phyloP scores from a whole-genome alignment of 1,140 invertebrate species.

The Pseudobourletiella spinata region DNA sequence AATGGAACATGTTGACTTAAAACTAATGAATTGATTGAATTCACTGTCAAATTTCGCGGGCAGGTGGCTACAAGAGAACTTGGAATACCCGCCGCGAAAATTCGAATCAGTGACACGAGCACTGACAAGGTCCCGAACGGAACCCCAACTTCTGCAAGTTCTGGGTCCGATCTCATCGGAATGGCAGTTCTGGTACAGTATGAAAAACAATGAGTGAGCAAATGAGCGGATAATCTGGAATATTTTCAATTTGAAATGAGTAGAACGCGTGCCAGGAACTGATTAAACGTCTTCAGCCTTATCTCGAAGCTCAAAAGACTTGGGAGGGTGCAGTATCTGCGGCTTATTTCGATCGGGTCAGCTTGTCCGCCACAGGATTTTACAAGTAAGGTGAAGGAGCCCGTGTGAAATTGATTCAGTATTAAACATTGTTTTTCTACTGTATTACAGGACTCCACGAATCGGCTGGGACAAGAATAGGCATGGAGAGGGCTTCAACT shows the following conservation, averaged over 20 bases:
- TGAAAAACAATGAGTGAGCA: too few relatives aligned
- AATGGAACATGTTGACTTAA: conserved; percentile 47
- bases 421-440: conserved; percentile 28
- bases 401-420: too few relatives aligned
- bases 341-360: conserved; percentile 70
- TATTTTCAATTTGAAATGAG: not conserved
- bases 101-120: conserved; percentile 68
- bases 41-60: too few relatives aligned
- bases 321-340: conserved; percentile 76
- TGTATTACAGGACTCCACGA: conserved; percentile 51
- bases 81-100: conserved; percentile 59
- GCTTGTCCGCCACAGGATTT: conserved; percentile 76
- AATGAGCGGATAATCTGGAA: too few relatives aligned
- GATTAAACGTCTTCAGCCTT: conserved; percentile 63
- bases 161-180: conserved; percentile 85
- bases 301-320: conserved; percentile 59
- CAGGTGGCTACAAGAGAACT: conserved; percentile 39
- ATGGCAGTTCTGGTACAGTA: conserved; percentile 76
- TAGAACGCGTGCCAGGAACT: conserved; percentile 73
- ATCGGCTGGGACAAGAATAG: conserved; percentile 64
- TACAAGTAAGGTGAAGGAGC: too few relatives aligned
- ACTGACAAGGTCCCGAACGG: conserved; percentile 93
- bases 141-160: conserved; percentile 81
- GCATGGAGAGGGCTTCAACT: conserved; percentile 63
- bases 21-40: too few relatives aligned